Conservation (phyloP, 2,888 invertebrate species). For the Lithophane semibrunnea region DNA sequence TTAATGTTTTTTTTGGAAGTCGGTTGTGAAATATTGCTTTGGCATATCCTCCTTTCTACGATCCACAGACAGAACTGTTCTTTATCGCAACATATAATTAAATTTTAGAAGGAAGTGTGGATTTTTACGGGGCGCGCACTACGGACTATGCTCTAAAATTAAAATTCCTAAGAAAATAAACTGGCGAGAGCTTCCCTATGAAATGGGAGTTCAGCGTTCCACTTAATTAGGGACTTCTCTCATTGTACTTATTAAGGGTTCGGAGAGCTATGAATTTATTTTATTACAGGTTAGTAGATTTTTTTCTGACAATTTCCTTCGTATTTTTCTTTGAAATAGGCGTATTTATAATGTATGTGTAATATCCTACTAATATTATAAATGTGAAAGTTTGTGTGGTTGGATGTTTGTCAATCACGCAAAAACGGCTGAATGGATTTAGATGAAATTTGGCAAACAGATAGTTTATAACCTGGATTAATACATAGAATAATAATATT, state of each 20-base stretch:
- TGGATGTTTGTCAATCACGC: too few species aligned
- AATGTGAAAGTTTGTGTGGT: too few species aligned
- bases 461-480: too few species aligned
- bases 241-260: neutral
- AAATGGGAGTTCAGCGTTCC: constrained; percentile 10
- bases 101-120: constrained; percentile 57
- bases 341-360: too few species aligned
- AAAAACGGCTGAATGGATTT: too few species aligned
- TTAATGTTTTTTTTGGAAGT: too few species aligned
- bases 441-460: too few species aligned
- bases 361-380: too few species aligned
- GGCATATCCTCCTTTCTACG: neutral
- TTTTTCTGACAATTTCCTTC: neutral
- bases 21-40: neutral
- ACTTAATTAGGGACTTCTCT: neutral
- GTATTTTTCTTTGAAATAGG: neutral
- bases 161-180: constrained; percentile 58
- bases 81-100: constrained; percentile 62
- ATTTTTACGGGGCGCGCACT: constrained; percentile 53
- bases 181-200: neutral
- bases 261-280: neutral
- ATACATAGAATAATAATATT: too few species aligned
- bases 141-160: constrained; percentile 36
- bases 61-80: constrained; percentile 27
- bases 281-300: too few species aligned